Conservation (phyloP, 2,888 invertebrate genomes). For the Deilephila porcellus region DNA sequence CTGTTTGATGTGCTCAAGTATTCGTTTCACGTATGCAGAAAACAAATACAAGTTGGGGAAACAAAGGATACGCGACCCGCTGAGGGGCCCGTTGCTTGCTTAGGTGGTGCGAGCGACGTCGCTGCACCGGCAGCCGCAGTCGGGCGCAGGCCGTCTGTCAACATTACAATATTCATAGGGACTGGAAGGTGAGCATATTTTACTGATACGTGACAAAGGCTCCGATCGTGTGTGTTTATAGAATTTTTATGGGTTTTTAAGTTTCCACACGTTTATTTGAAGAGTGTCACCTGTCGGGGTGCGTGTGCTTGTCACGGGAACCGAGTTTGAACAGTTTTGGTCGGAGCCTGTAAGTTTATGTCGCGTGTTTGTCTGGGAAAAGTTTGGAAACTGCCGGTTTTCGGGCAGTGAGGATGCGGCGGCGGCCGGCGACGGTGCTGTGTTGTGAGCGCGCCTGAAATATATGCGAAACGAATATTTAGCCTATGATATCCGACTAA, state of each 20-base stretch:
- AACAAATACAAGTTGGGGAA: slow-evolving; percentile 75
- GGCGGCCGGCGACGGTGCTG: slow-evolving; percentile 71
- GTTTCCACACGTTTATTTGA: slow-evolving; percentile 40
- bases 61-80: slow-evolving; percentile 73
- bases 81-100: slow-evolving; percentile 71
- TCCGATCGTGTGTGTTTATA: slow-evolving; percentile 33
- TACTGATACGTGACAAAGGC: slow-evolving; percentile 36
- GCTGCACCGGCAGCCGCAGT: slow-evolving; percentile 16
- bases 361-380: slow-evolving; percentile 60
- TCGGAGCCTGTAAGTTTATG: slow-evolving; percentile 49
- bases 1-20: slow-evolving; percentile 76
- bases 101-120: slow-evolving; percentile 74
- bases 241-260: slow-evolving; percentile 44
- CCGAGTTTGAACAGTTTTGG: slow-evolving; percentile 38
- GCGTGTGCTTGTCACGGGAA: slow-evolving; percentile 16
- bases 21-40: slow-evolving; percentile 76
- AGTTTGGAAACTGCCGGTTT: slow-evolving; percentile 62
- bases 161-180: slow-evolving; percentile 57
- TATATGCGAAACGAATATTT: slow-evolving; percentile 31
- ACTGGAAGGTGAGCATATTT: slow-evolving; percentile 63
- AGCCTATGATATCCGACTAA: neutral
- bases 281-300: slow-evolving; percentile 46
- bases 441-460: slow-evolving; percentile 29
- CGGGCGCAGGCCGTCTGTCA: slow-evolving; percentile 54
- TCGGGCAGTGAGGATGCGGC: slow-evolving; percentile 68